Conservation (phyloP, 1,140 invertebrate genomes). For the Aphelinus atriplicis region DNA sequence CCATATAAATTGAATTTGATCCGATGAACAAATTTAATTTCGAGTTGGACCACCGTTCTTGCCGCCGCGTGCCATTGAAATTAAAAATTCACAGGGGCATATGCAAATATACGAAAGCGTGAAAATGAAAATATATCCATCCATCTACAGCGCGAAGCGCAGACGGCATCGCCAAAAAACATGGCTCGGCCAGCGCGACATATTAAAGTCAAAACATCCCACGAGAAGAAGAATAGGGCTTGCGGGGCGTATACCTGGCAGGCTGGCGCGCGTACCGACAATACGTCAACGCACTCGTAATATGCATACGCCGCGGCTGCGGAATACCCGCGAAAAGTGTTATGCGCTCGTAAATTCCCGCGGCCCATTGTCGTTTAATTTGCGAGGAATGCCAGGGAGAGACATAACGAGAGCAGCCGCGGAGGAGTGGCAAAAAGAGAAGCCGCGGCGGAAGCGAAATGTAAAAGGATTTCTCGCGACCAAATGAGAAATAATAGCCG, state of each 20-base stretch:
- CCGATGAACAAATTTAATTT: too few relatives aligned
- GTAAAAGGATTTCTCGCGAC: conserved; percentile 48
- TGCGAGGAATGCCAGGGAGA: conserved; percentile 34
- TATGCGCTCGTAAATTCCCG: conserved; percentile 34
- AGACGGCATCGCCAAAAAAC: too few relatives aligned
- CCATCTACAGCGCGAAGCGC: too few relatives aligned
- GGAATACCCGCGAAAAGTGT: conserved; percentile 18
- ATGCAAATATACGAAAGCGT: too few relatives aligned
- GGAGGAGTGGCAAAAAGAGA: conserved; percentile 8
- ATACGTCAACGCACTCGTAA: conserved; percentile 33
- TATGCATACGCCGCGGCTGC: too few relatives aligned
- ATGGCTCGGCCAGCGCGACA: background rate
- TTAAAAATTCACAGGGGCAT: too few relatives aligned
- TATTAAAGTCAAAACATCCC: conserved; percentile 27
- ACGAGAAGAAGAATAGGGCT: background rate
- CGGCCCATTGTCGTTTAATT: conserved; percentile 40
- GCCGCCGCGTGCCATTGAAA: too few relatives aligned
- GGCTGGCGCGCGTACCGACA: conserved; percentile 21
- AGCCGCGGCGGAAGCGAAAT: conserved; percentile 38
- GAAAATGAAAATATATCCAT: too few relatives aligned
- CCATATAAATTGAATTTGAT: too few relatives aligned
- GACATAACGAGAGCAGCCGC: conserved; percentile 21
- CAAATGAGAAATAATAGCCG: conserved; percentile 55
- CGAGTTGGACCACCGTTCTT: too few relatives aligned
- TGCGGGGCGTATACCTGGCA: conserved; percentile 30